phyloP scores from a whole-genome alignment of 2,797 vertebrate genomes.

The Gambusia yucatana region DNA sequence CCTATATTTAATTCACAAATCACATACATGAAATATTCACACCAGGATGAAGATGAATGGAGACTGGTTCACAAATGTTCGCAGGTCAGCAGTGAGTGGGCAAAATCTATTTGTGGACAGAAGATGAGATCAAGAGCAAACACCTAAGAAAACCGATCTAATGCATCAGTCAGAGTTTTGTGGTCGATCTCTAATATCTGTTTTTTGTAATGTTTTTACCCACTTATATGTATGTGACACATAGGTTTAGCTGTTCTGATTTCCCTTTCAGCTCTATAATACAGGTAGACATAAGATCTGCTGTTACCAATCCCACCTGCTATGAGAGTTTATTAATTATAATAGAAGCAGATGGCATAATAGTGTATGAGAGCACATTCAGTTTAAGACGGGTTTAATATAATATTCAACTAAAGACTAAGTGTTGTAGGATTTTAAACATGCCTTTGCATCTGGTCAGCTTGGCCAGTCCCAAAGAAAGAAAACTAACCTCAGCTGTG shows the following conservation, averaged over 20 bases:
- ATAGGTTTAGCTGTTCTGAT: not conserved
- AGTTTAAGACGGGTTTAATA: not conserved
- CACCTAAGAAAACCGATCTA: not conserved
- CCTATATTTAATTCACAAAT: constrained; percentile 78
- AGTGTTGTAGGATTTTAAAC: not conserved
- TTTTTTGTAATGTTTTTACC: not conserved
- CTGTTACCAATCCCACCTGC: not conserved
- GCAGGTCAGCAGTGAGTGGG: constrained; percentile 29
- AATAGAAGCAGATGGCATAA: not conserved
- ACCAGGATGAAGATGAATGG: constrained; percentile 22
- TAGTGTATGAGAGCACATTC: not conserved
- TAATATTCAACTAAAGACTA: not conserved
- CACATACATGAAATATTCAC: constrained; percentile 76
- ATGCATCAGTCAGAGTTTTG: not conserved
- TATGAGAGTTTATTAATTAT: not conserved
- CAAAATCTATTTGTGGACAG: constrained; percentile 7
- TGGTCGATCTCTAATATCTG: not conserved
- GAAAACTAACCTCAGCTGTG: too few species aligned
- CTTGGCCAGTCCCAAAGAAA: too few species aligned
- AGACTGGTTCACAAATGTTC: constrained; percentile 11
- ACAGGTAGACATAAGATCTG: not conserved
- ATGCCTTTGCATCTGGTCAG: not conserved
- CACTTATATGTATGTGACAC: not conserved
- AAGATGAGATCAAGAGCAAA: constrained; percentile 7
- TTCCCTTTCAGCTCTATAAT: not conserved